Percentiles rank a stretch among this genome's conserved stretches.
Conservation (phyloP, 2,797 vertebrate species). For the Craterocephalus amniculus region DNA sequence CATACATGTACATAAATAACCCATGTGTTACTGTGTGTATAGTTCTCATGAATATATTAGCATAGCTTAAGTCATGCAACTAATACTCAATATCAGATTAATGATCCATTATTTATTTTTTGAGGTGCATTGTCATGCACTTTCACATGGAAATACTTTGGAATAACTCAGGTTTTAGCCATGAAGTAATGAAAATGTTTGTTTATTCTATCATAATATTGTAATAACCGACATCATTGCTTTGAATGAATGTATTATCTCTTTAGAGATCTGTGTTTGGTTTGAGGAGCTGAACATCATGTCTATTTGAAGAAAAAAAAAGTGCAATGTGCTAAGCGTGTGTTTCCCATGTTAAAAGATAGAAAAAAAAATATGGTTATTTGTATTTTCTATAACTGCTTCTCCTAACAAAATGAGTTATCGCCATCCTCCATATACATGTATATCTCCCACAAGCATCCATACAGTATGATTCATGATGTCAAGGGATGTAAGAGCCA, state of each 20-base stretch:
- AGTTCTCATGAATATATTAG: conserved; percentile 79
- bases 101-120: conserved; percentile 81
- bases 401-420: conserved; percentile 46
- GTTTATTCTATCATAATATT: conserved; percentile 75
- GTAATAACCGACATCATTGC: conserved; percentile 71
- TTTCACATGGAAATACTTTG: conserved; percentile 83
- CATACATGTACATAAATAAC: conserved; percentile 52
- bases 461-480: conserved; percentile 62
- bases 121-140: conserved; percentile 81
- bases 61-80: conserved; percentile 84
- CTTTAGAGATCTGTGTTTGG: conserved; percentile 48
- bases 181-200: conserved; percentile 77
- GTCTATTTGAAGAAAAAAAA: conserved; percentile 39
- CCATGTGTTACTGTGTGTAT: conserved; percentile 75
- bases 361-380: conserved; percentile 38
- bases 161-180: conserved; percentile 88
- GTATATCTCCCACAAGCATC: conserved; percentile 34
- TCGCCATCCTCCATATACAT: conserved; percentile 25
- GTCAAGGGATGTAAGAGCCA: conserved; percentile 79
- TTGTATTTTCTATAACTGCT: conserved; percentile 50
- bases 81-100: conserved; percentile 77
- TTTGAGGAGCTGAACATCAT: conserved; percentile 41
- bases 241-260: conserved; percentile 75
- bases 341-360: conserved; percentile 51
- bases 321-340: conserved; percentile 36